Percentiles rank a stretch among this genome's conserved stretches.
Evolutionary conservation across 1,140 invertebrate genomes (phyloP).

Genomic region (Alviniconcha marisindica): DNA sequence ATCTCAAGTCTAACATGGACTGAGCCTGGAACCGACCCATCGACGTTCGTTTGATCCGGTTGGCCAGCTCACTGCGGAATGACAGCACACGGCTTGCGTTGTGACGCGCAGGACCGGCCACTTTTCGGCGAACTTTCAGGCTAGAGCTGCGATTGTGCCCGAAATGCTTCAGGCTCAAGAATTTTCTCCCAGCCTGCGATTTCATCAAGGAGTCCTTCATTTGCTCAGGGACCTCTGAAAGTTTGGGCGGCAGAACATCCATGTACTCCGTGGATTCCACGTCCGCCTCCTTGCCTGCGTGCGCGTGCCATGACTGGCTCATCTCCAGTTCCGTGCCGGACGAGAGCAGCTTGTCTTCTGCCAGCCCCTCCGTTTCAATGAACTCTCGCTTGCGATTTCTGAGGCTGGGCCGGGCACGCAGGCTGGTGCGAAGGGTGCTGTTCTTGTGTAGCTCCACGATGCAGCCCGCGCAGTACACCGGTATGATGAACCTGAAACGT

Average conservation of each 20-base stretch:
- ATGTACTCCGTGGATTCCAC: neutral
- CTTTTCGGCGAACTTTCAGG: neutral
- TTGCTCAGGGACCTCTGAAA: neutral
- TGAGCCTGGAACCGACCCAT: neutral
- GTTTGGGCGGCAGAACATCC: neutral
- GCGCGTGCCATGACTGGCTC: neutral
- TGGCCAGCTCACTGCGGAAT: conserved; percentile 49
- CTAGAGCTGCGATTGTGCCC: neutral
- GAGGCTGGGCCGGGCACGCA: conserved; percentile 33
- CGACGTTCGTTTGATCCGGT: conserved; percentile 19
- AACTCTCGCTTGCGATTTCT: conserved; percentile 42
- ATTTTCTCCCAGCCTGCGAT: neutral
- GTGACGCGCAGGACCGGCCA: neutral
- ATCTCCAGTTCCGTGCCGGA: conserved; percentile 23
- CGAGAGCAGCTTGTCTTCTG: conserved; percentile 30
- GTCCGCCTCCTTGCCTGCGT: no score
- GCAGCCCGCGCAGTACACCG: conserved; percentile 57
- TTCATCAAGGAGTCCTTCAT: conserved; percentile 15
- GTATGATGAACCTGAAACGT: conserved; percentile 66
- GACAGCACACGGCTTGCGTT: conserved; percentile 40
- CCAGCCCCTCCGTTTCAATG: conserved; percentile 30
- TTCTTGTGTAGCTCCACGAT: conserved; percentile 42
- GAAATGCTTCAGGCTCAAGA: neutral
- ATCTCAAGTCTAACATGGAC: conserved; percentile 35
- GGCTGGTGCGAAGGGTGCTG: conserved; percentile 40